Evolutionary conservation across 2,888 invertebrate species (phyloP), one percentile per base, ranked within the genome.

Genomic region (Nomada goodeniana): DNA sequence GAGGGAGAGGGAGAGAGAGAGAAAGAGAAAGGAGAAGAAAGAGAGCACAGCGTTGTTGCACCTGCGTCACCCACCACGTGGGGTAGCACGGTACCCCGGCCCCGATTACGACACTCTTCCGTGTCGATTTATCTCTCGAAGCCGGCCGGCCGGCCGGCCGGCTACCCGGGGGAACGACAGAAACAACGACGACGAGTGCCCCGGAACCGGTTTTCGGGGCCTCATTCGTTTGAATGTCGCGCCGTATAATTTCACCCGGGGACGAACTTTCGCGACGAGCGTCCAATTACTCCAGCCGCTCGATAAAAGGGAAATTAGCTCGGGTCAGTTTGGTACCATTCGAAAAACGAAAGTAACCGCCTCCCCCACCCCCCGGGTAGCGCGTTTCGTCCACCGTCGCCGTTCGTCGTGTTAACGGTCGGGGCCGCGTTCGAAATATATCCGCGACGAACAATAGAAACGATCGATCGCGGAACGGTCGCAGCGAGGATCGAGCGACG

Each of bases 21-120:
- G 47, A 36, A 55, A 42, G 26, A 11, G 60, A 29, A n/a, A 42
- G 73, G 20, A 9, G 50, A 63, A 70, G 65, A 76, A 61, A 64
- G 60, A 77, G 55, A 65, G 69, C 18, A 72, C n/a, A 52, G 42
- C 64, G 63, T 59, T 44, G 76, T 75, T 76, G 82, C 84, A 88
- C 84, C 89, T 87, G 86, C 82, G 80, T 85, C 78, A 86, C 73
- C 79, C 79, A 80, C 75, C 85, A 87, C 87, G 81, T 80, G 82
- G 82, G 78, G 74, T 77, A 80, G 67, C 86, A 78, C 85, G 85
- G 82, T 89, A 80, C 84, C 82, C 77, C 80, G 82, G 80, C 73
- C 84, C 86, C 83, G 88, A 89, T 88, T 88, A 89, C 88, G 86
- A 86, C 88, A 89, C 85, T 89, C 88, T 88, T 88, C 88, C 88